Conservation (phyloP, 2,888 invertebrate genomes). For the Scaptomyza tumidula region DNA sequence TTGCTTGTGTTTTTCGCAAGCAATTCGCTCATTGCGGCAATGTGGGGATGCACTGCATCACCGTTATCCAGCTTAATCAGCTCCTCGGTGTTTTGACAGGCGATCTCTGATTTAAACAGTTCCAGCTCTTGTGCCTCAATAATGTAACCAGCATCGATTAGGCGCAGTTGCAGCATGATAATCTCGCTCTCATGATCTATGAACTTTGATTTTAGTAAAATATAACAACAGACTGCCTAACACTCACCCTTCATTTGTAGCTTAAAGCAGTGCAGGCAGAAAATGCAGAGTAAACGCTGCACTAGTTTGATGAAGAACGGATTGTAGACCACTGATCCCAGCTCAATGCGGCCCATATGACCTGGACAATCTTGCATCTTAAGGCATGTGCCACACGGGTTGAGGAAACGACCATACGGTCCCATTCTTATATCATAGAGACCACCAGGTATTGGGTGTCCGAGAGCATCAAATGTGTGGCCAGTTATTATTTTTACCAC, state of each 20-base stretch:
- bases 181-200: conserved; percentile 83
- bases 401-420: conserved; percentile 83
- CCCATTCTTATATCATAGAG: conserved; percentile 95
- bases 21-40: conserved; percentile 85
- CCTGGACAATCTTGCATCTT: conserved; percentile 91
- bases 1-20: conserved; percentile 59
- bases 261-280: conserved; percentile 89
- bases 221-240: background rate
- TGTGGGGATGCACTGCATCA: conserved; percentile 84
- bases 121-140: conserved; percentile 90
- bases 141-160: conserved; percentile 90
- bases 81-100: conserved; percentile 73
- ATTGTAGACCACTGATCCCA: conserved; percentile 95
- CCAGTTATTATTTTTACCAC: conserved; percentile 92
- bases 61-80: conserved; percentile 79
- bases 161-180: conserved; percentile 87
- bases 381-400: conserved; percentile 93
- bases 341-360: conserved; percentile 97
- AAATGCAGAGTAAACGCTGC: conserved; percentile 88
- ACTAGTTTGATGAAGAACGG: conserved; percentile 93
- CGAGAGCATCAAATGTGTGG: conserved; percentile 91
- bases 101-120: conserved; percentile 80
- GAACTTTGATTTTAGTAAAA: background rate
- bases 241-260: conserved; percentile 88
- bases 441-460: conserved; percentile 93